phyloP scores from a whole-genome alignment of 2,888 invertebrate species.

The Marronus borbonicus region DNA sequence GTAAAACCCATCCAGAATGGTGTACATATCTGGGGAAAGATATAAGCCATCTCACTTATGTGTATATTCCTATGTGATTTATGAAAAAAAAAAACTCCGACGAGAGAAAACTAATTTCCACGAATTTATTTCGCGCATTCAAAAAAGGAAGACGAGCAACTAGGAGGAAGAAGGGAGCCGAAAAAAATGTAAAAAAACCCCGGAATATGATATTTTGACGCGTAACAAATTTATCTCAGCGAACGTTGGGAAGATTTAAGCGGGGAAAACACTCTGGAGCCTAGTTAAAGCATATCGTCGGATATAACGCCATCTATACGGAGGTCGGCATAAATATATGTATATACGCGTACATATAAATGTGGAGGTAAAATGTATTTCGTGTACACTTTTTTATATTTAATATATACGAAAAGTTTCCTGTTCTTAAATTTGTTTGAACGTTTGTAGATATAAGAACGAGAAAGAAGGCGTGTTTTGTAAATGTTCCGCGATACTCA shows the following conservation, averaged over 20 bases:
- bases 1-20: neutral
- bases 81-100: neutral
- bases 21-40: neutral
- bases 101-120: constrained; percentile 14
- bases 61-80: neutral
- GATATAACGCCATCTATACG: constrained; percentile 11
- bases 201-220: constrained; percentile 25
- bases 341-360: neutral
- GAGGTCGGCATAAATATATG: neutral
- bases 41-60: neutral
- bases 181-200: neutral
- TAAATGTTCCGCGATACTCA: too few species aligned
- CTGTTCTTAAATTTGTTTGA: neutral
- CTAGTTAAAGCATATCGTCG: constrained; percentile 12
- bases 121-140: constrained; percentile 11
- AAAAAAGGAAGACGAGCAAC: neutral
- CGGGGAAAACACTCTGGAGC: constrained; percentile 22
- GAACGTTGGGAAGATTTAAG: constrained; percentile 7
- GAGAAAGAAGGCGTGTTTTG: too few species aligned
- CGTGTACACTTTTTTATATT: neutral
- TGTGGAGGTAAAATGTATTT: neutral
- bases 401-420: neutral
- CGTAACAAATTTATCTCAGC: constrained; percentile 23
- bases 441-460: neutral
- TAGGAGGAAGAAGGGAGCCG: neutral